Evolutionary conservation across 2,888 invertebrate species (phyloP).

Genomic region (Cheilosia vernalis): DNA sequence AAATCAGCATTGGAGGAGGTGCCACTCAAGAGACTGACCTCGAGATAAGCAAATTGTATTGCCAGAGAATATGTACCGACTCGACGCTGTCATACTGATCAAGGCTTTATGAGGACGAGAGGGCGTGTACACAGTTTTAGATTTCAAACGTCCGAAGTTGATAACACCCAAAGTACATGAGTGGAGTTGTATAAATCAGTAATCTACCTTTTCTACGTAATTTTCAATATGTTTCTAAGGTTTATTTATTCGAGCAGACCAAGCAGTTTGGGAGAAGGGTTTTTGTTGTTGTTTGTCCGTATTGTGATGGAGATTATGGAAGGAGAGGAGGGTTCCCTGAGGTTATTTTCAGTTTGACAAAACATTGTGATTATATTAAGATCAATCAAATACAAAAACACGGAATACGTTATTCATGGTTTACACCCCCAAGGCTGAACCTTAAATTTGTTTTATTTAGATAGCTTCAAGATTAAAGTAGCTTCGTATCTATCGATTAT

Average conservation of each 20-base stretch:
- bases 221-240: background rate
- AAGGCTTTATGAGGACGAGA: slow-evolving; percentile 49
- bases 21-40: slow-evolving; percentile 78
- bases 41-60: slow-evolving; percentile 77
- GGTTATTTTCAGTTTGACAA: no score
- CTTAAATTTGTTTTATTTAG: no score
- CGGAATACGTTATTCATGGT: no score
- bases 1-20: slow-evolving; percentile 78
- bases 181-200: background rate
- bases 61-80: slow-evolving; percentile 76
- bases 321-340: no score
- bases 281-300: no score
- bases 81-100: slow-evolving; percentile 79
- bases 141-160: slow-evolving; percentile 7
- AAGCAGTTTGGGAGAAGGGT: background rate
- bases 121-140: slow-evolving; percentile 64
- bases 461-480: no score
- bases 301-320: no score
- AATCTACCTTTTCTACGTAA: background rate
- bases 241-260: background rate
- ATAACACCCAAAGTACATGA: background rate
- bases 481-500: no score
- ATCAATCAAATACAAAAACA: no score
- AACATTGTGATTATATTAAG: no score
- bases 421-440: no score